These are phyloP conservation scores for Alexandromys fortis DNA, from an alignment of 2,113 vertebrate genomes.

Conservation along the genomic window DNA sequence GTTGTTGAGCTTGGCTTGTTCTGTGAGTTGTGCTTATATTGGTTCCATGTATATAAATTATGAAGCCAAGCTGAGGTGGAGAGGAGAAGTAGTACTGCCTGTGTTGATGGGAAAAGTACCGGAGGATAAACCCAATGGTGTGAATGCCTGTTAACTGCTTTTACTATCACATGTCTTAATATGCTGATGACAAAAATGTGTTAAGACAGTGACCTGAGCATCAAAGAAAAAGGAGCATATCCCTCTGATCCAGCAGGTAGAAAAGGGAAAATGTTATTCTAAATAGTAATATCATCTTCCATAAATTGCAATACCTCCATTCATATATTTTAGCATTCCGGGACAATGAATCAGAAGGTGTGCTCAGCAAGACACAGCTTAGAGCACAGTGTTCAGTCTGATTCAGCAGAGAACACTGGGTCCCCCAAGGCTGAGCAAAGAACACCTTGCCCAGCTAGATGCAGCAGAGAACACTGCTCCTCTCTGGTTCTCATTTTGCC, in stretches of 20 bases:
- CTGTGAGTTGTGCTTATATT: not conserved
- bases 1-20: not conserved
- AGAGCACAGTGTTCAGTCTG: not conserved
- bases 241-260: not conserved
- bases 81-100: not conserved
- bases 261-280: not conserved
- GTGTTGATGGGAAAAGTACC: not conserved
- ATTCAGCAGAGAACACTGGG: not conserved
- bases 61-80: not conserved
- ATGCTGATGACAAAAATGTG: not conserved
- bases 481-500: not conserved
- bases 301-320: not conserved
- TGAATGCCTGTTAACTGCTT: not conserved
- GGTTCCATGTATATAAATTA: not conserved
- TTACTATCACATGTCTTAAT: not conserved
- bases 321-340: not conserved
- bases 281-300: not conserved
- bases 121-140: not conserved
- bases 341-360: not conserved
- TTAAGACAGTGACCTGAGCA: not conserved
- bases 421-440: not conserved
- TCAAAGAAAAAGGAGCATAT: not conserved
- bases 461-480: not conserved
- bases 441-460: not conserved
- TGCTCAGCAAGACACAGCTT: not conserved